Conservation (phyloP, 1,140 invertebrate genomes). For the Atta texana region DNA sequence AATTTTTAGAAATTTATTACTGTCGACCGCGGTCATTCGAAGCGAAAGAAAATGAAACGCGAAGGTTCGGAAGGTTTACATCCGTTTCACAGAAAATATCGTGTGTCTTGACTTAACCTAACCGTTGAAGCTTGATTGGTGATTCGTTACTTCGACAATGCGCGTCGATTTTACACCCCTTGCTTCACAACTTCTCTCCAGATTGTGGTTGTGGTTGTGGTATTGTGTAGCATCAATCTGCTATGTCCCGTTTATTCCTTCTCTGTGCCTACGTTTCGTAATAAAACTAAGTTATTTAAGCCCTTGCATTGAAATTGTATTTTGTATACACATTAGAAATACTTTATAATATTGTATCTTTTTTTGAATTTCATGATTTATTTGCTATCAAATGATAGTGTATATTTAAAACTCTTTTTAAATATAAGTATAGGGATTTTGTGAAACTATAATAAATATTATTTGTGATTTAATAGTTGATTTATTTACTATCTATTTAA, state of each 20-base stretch:
- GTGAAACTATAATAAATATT: background rate
- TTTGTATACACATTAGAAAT: background rate
- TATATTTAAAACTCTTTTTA: background rate
- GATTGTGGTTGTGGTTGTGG: constrained; percentile 1
- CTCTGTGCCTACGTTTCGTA: background rate
- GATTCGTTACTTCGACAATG: constrained; percentile 7
- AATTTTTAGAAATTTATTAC: constrained; percentile 55
- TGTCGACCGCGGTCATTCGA: background rate
- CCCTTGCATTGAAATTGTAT: background rate
- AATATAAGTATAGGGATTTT: background rate
- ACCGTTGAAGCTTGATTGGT: constrained; percentile 44
- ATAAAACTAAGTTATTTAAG: constrained; percentile 41
- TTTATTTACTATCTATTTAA: background rate
- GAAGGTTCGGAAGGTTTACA: constrained; percentile 12
- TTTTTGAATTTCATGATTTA: background rate
- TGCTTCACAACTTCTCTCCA: background rate
- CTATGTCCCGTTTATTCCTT: background rate
- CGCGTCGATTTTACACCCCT: constrained; percentile 14
- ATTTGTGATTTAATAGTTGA: background rate
- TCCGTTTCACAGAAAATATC: background rate
- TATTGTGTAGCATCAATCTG: constrained; percentile 49
- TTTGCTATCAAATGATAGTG: background rate
- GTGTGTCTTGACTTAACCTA: constrained; percentile 39
- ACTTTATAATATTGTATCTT: background rate
- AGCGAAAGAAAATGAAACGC: constrained; percentile 18